phyloP scores from a whole-genome alignment of 1,140 invertebrate species.

The Drosophila ogumai region DNA sequence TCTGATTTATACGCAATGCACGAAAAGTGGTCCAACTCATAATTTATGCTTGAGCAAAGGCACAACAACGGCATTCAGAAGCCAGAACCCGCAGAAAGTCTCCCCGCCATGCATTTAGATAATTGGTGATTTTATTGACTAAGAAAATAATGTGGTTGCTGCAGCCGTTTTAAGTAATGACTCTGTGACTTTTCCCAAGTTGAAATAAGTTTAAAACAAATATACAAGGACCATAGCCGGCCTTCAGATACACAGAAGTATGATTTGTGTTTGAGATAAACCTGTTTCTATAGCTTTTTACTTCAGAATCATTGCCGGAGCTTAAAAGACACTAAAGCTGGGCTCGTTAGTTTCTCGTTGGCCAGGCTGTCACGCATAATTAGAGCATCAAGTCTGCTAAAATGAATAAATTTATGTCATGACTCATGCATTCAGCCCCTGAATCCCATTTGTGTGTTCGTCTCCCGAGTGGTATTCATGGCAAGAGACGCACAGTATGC shows the following conservation, averaged over 20 bases:
- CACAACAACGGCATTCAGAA: constrained; percentile 11
- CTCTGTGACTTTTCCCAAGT: constrained; percentile 5
- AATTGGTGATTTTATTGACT: constrained; percentile 58
- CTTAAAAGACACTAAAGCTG: constrained; percentile 9
- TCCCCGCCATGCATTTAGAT: constrained; percentile 50
- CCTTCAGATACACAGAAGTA: background rate
- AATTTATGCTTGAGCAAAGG: constrained; percentile 62
- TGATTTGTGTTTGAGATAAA: constrained; percentile 2
- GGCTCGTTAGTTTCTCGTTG: constrained; percentile 8
- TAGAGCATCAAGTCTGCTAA: constrained; percentile 66
- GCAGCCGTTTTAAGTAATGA: constrained; percentile 9
- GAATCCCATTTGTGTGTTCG: constrained; percentile 30
- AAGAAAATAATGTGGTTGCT: constrained; percentile 16
- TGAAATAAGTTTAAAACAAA: constrained; percentile 5
- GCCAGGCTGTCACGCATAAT: constrained; percentile 55
- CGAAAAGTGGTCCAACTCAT: constrained; percentile 50
- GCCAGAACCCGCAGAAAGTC: constrained; percentile 15
- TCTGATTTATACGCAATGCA: constrained; percentile 65
- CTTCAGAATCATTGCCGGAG: background rate
- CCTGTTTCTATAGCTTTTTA: constrained; percentile 1
- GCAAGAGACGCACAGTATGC: constrained; percentile 12
- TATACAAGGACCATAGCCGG: background rate
- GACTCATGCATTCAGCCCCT: constrained; percentile 46
- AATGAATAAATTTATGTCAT: constrained; percentile 70
- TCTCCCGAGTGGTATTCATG: constrained; percentile 17